Conservation (phyloP, 2,888 invertebrate genomes). For the Drosophila niveifrons region DNA sequence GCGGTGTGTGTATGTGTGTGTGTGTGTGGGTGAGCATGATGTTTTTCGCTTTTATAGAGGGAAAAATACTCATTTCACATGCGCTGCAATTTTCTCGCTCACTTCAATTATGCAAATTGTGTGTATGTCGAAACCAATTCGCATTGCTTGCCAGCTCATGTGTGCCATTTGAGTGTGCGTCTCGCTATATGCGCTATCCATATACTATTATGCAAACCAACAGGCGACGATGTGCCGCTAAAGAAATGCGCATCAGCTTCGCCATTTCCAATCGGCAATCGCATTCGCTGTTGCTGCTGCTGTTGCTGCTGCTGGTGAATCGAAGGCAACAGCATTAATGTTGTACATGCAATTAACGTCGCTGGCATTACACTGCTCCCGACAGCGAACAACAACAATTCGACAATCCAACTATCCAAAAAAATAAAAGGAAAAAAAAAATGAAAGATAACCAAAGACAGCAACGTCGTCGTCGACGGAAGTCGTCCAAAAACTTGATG, state of each 20-base stretch:
- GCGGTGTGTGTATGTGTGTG: background rate
- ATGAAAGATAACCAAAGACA: conserved; percentile 19
- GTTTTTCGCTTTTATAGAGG: conserved; percentile 55
- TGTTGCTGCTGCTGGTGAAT: too few species aligned
- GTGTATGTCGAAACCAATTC: conserved; percentile 74
- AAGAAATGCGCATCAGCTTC: conserved; percentile 60
- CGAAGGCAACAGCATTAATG: conserved; percentile 34
- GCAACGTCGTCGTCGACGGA: conserved; percentile 9
- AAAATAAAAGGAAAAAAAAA: conserved; percentile 6
- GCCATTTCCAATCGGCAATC: conserved; percentile 19
- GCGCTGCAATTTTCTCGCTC: conserved; percentile 75
- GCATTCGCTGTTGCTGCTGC: conserved; percentile 3
- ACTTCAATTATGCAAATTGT: conserved; percentile 79
- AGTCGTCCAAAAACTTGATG: conserved; percentile 25
- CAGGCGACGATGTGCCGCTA: conserved; percentile 28
- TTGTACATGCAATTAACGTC: conserved; percentile 74
- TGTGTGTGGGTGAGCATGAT: conserved; percentile 35
- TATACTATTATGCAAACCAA: conserved; percentile 50
- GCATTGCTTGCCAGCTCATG: conserved; percentile 59
- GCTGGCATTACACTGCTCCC: conserved; percentile 30
- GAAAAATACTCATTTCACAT: conserved; percentile 73
- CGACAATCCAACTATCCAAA: conserved; percentile 26
- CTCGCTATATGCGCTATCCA: conserved; percentile 29
- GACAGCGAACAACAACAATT: conserved; percentile 29
- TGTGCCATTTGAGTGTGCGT: conserved; percentile 25